Percentiles rank a stretch among this genome's conserved stretches.
phyloP scores from a whole-genome alignment of 2,113 vertebrate species.

The Taurulus bubalis region DNA sequence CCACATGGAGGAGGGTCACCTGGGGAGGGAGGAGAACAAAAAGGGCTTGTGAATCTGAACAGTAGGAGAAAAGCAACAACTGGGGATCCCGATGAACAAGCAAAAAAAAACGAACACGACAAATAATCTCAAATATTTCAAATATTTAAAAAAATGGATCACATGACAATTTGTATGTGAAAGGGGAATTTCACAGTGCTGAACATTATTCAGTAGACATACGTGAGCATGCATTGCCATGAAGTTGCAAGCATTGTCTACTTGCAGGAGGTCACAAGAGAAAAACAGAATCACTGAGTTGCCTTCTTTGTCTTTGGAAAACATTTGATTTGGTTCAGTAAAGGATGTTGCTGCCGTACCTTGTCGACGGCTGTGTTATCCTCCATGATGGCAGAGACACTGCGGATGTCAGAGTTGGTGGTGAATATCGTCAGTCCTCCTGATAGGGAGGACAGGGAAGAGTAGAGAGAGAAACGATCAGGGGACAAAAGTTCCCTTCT shows the following conservation, averaged over 20 bases:
- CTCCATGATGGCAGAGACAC: constrained; percentile 84
- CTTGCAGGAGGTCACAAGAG: neutral
- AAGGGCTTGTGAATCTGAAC: neutral
- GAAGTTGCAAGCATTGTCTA: neutral
- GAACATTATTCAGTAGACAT: neutral
- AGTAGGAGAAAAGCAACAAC: neutral
- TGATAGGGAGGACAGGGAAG: constrained; percentile 84
- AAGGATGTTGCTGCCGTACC: constrained; percentile 53
- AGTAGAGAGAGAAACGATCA: constrained; percentile 86
- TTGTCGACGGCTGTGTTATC: constrained; percentile 83
- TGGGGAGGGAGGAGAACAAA: constrained; percentile 50
- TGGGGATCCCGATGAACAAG: neutral
- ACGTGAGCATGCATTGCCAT: no score
- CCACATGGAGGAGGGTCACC: constrained; percentile 87
- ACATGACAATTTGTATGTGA: neutral
- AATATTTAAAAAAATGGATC: neutral
- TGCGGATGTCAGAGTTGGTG: constrained; percentile 84
- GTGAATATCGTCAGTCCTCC: constrained; percentile 90
- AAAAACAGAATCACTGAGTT: neutral
- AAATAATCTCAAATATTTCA: neutral
- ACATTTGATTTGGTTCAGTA: neutral
- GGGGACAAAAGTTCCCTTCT: constrained; percentile 80
- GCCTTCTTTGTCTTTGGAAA: neutral
- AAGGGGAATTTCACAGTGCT: neutral
- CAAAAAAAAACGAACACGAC: neutral